Percentiles rank a stretch among this genome's conserved stretches.
Evolutionary conservation across 2,888 invertebrate species (phyloP).

Genomic region (Sabatieria punctata): DNA sequence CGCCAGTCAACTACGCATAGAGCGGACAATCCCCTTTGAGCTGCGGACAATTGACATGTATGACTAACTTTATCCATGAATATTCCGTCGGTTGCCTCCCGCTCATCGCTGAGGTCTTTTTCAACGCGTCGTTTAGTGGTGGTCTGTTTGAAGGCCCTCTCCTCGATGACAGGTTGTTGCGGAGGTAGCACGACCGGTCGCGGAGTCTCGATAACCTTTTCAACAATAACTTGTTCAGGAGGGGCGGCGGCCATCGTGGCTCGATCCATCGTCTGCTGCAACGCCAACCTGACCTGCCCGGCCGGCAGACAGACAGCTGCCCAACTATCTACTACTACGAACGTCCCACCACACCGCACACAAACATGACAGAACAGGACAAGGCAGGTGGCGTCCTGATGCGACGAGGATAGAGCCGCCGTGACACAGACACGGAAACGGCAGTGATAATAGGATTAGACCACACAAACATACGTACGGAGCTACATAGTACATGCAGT

Average conservation of each 20-base stretch:
- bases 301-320: neutral
- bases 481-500: too few species aligned
- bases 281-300: neutral
- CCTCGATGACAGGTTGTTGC: constrained; percentile 29
- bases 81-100: neutral
- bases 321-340: neutral
- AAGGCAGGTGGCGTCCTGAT: too few species aligned
- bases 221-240: constrained; percentile 1
- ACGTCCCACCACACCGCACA: too few species aligned
- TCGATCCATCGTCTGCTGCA: constrained; percentile 10
- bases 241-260: constrained; percentile 17
- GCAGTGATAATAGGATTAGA: too few species aligned
- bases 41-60: too few species aligned
- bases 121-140: constrained; percentile 29
- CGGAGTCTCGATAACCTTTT: constrained; percentile 7
- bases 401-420: too few species aligned
- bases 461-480: too few species aligned
- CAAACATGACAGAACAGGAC: too few species aligned
- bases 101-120: constrained; percentile 13
- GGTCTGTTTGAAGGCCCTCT: constrained; percentile 31
- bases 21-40: too few species aligned
- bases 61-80: neutral
- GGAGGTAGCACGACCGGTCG: constrained; percentile 18
- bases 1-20: too few species aligned
- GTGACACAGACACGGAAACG: too few species aligned